phyloP scores from a whole-genome alignment of 2,113 vertebrate species.

The Jacana jacana region DNA sequence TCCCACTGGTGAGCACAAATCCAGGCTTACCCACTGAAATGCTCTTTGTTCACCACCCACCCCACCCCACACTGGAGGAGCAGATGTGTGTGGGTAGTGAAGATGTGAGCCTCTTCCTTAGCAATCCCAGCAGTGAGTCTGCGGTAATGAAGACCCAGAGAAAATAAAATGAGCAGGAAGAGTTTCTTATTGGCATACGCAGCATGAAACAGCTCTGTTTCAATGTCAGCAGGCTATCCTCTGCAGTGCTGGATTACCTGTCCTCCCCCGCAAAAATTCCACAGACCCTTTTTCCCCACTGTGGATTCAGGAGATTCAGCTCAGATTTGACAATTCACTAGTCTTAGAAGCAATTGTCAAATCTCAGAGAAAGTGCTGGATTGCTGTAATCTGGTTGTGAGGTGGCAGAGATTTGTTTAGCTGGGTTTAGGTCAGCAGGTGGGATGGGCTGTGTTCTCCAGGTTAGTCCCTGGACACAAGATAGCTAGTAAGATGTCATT shows the following conservation, averaged over 20 bases:
- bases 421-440: not conserved
- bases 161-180: not conserved
- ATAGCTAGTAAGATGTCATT: not conserved
- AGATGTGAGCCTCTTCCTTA: not conserved
- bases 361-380: not conserved
- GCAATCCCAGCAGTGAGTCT: not conserved
- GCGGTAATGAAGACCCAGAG: not conserved
- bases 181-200: fast-evolving
- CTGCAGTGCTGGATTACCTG: not conserved
- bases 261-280: not conserved
- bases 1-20: not conserved
- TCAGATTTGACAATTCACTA: not conserved
- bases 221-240: not conserved
- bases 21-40: not conserved
- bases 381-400: not conserved
- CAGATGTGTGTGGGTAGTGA: not conserved
- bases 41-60: not conserved
- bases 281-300: not conserved
- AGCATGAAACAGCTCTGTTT: not conserved
- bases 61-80: fast-evolving
- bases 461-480: not conserved
- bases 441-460: not conserved
- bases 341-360: not conserved
- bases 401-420: not conserved
- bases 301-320: not conserved